Conservation (phyloP, 2,888 invertebrate genomes). For the Germaria angustata region DNA sequence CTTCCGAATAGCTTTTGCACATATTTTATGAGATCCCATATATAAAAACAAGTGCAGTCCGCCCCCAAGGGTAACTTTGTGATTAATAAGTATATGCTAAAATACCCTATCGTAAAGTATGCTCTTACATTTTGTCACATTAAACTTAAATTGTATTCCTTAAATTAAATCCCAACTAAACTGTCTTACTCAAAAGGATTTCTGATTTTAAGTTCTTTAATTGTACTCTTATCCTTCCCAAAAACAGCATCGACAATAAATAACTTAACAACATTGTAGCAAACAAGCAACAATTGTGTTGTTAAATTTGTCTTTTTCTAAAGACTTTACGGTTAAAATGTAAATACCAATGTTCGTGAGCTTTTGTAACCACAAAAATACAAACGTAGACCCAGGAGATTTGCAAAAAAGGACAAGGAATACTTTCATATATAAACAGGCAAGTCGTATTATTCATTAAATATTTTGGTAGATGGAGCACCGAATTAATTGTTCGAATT, state of each 20-base stretch:
- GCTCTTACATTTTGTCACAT: slow-evolving; percentile 21
- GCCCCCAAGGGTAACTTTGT: too few species aligned
- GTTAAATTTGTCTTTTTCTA: slow-evolving; percentile 32
- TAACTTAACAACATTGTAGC: background rate
- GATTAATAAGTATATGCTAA: slow-evolving; percentile 3
- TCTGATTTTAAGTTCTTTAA: background rate
- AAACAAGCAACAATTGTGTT: slow-evolving; percentile 52
- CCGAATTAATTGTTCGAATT: slow-evolving; percentile 44
- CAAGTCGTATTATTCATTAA: background rate
- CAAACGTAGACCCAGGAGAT: background rate
- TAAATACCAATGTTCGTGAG: background rate
- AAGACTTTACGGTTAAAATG: background rate
- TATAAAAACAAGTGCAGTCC: too few species aligned
- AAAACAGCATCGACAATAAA: background rate
- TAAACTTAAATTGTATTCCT: slow-evolving; percentile 47
- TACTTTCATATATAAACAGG: slow-evolving; percentile 18
- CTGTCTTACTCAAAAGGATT: background rate
- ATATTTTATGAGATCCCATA: too few species aligned
- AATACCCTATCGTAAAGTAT: background rate
- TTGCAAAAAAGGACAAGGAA: background rate
- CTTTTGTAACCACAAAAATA: background rate
- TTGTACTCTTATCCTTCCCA: background rate
- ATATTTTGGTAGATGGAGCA: background rate
- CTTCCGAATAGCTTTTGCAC: too few species aligned
- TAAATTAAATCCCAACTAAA: slow-evolving; percentile 15